A percentile compares a stretch with the other conserved stretches of the same genome.
Conservation (phyloP, 2,888 invertebrate species). For the Sminthurides aquaticus region DNA sequence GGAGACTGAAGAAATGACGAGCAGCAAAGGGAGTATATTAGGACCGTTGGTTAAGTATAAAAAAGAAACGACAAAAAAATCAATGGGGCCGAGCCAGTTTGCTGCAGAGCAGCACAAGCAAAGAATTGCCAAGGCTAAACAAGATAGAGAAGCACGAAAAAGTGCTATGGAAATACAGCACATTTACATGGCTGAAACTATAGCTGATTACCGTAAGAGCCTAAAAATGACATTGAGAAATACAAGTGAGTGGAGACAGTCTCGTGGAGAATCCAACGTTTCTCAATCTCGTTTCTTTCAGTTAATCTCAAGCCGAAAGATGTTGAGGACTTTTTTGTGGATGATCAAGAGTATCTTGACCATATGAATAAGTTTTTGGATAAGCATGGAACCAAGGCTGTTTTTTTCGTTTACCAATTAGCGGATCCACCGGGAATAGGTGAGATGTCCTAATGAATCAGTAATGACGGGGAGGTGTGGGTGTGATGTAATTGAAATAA, state of each 20-base stretch:
- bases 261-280: background rate
- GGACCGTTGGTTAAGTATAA: background rate
- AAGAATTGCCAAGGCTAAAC: slow-evolving; percentile 53
- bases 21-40: background rate
- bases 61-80: background rate
- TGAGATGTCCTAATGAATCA: slow-evolving; percentile 45
- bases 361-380: slow-evolving; percentile 57
- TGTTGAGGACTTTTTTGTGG: slow-evolving; percentile 63
- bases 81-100: background rate
- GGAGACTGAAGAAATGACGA: background rate
- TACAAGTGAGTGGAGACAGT: background rate
- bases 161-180: slow-evolving; percentile 53
- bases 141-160: slow-evolving; percentile 51
- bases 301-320: slow-evolving; percentile 50
- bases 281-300: background rate
- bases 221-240: background rate
- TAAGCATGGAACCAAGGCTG: slow-evolving; percentile 56
- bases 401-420: slow-evolving; percentile 61
- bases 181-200: slow-evolving; percentile 61
- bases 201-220: slow-evolving; percentile 48
- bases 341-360: slow-evolving; percentile 58
- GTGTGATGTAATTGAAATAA: no score
- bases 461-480: no score
- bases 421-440: slow-evolving; percentile 60
- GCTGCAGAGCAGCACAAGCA: slow-evolving; percentile 33